Conservation (phyloP, 1,140 invertebrate species). For the Drosophila lacteicornis region DNA sequence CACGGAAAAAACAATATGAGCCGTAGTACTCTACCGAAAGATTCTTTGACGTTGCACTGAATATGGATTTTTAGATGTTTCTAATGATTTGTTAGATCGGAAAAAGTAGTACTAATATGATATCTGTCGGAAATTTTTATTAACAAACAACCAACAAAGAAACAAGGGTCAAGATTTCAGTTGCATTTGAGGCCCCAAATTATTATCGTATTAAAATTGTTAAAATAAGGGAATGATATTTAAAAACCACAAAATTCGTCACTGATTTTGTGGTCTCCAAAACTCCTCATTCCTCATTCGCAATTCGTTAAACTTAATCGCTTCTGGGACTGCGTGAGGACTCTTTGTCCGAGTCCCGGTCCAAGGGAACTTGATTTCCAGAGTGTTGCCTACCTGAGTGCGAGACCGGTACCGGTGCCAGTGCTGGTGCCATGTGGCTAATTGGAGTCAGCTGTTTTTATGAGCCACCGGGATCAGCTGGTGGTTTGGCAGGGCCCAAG, state of each 20-base stretch:
- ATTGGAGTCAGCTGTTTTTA: conserved; percentile 81
- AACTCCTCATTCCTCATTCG: conserved; percentile 15
- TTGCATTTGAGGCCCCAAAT: not conserved
- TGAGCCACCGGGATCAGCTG: conserved; percentile 64
- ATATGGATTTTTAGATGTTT: not conserved
- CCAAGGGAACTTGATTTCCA: conserved; percentile 37
- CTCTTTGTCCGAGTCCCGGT: not conserved
- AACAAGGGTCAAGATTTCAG: not conserved
- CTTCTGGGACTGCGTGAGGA: conserved; percentile 19
- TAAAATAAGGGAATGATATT: not conserved
- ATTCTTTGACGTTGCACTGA: not conserved
- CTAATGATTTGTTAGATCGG: not conserved
- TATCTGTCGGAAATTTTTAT: no score
- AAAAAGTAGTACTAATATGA: not conserved
- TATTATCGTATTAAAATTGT: no score
- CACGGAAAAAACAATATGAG: not conserved
- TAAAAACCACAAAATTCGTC: not conserved
- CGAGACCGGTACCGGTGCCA: conserved; percentile 1
- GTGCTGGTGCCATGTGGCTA: conserved; percentile 70
- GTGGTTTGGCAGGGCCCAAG: conserved; percentile 51
- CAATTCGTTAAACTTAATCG: conserved; percentile 63
- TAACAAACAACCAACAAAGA: not conserved
- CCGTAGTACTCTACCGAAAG: not conserved
- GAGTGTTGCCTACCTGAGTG: conserved; percentile 6
- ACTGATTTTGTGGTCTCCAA: not conserved